A percentile compares a stretch with the other conserved stretches of the same genome.
phyloP scores from a whole-genome alignment of 2,888 invertebrate genomes.

The Hyposoter didymator region DNA sequence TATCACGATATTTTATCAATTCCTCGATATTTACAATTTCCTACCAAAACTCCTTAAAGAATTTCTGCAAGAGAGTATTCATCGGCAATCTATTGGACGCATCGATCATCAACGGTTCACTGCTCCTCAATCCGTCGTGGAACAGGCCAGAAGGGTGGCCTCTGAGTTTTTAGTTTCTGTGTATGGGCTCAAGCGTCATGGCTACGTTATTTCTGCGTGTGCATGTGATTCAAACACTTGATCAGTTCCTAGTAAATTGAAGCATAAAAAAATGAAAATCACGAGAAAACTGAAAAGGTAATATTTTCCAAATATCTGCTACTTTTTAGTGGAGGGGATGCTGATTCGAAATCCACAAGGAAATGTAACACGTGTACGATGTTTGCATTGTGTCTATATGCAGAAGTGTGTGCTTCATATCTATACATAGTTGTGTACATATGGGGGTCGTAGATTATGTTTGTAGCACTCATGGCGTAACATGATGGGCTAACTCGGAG shows the following conservation, averaged over 20 bases:
- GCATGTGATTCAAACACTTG: background rate
- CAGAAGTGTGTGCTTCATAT: background rate
- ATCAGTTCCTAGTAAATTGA: background rate
- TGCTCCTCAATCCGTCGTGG: background rate
- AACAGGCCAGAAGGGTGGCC: background rate
- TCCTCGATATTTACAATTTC: too few relatives aligned
- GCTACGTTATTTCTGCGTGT: background rate
- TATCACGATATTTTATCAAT: too few relatives aligned
- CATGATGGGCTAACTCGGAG: background rate
- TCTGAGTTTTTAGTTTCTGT: background rate
- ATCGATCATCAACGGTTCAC: background rate
- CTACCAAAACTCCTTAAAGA: too few relatives aligned
- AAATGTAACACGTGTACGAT: background rate
- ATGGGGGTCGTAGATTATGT: constrained; percentile 10
- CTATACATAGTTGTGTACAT: background rate
- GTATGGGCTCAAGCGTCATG: background rate
- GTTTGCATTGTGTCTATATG: too few relatives aligned
- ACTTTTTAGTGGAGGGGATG: background rate
- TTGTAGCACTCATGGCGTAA: constrained; percentile 22
- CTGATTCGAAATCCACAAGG: background rate
- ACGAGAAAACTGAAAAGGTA: too few relatives aligned
- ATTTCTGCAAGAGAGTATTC: background rate
- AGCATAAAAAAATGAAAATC: background rate
- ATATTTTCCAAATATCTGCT: background rate
- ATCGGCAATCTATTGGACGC: background rate